Conservation (phyloP, 23 tunicate species). For the Trididemnum clinides region DNA sequence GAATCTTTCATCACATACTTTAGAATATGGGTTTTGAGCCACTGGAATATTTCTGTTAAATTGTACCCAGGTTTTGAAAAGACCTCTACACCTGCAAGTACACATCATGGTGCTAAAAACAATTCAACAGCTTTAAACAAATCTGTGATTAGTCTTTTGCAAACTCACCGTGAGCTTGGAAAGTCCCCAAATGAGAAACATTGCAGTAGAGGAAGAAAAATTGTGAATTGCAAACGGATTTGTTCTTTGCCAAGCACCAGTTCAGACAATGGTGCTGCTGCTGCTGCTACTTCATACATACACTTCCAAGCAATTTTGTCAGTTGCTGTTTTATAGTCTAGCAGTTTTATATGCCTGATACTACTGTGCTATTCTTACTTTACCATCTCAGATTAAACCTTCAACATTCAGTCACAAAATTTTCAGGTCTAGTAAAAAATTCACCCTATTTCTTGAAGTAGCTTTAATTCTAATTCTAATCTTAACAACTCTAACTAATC, state of each 20-base stretch:
- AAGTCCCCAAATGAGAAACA: background rate
- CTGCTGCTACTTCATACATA: too few relatives aligned
- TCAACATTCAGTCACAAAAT: too few relatives aligned
- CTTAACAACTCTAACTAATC: too few relatives aligned
- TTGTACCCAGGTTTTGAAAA: conserved; percentile 19
- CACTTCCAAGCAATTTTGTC: too few relatives aligned
- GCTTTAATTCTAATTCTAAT: too few relatives aligned
- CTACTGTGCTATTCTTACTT: too few relatives aligned
- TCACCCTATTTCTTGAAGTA: too few relatives aligned
- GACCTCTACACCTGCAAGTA: background rate
- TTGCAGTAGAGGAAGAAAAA: background rate
- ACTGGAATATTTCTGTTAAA: conserved; percentile 17
- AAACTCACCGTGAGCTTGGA: background rate
- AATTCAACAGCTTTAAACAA: background rate
- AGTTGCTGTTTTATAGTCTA: too few relatives aligned
- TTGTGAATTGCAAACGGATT: background rate
- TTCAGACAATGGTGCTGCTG: background rate
- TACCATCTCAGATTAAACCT: too few relatives aligned
- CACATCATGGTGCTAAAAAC: background rate
- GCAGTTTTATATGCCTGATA: too few relatives aligned
- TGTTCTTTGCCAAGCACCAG: background rate
- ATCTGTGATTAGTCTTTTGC: background rate
- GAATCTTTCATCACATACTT: background rate
- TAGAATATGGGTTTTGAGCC: conserved; percentile 16
- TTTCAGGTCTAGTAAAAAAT: too few relatives aligned